Evolutionary conservation across 2,113 vertebrate genomes (phyloP).

Genomic region (Crotalus horridus): DNA sequence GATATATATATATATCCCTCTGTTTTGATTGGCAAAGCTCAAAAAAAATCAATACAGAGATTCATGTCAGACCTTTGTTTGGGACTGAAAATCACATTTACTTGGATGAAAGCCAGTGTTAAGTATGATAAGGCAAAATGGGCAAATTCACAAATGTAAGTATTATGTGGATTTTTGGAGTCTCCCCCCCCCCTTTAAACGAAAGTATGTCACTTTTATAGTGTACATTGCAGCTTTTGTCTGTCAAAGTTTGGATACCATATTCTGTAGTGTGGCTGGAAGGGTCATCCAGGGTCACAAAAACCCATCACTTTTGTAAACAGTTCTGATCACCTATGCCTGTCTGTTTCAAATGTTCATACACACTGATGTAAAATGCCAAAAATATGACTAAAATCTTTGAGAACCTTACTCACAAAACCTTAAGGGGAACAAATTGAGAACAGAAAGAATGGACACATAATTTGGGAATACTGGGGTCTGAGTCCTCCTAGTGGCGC

Average conservation of each 20-base stretch:
- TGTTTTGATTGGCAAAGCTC: background rate
- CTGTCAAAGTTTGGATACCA: too few relatives aligned
- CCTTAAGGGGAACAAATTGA: background rate
- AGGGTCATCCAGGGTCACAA: too few relatives aligned
- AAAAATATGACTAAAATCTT: background rate
- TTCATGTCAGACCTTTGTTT: background rate
- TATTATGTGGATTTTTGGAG: too few relatives aligned
- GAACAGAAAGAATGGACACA: background rate
- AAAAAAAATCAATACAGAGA: background rate
- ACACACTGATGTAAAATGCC: background rate
- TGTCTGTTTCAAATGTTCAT: background rate
- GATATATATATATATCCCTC: too few relatives aligned
- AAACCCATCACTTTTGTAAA: background rate
- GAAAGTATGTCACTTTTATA: too few relatives aligned
- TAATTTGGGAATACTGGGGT: background rate
- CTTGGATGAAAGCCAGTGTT: background rate
- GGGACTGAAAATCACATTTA: background rate
- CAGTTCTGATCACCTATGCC: background rate
- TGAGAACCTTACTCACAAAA: background rate
- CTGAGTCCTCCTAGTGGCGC: too few relatives aligned
- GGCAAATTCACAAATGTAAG: too few relatives aligned
- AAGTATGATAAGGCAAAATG: background rate
- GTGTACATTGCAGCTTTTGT: too few relatives aligned
- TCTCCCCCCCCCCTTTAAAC: too few relatives aligned
- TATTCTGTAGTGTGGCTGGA: too few relatives aligned